Conservation (phyloP, 1,140 invertebrate species). For the Pygmarrhopalites habei region DNA sequence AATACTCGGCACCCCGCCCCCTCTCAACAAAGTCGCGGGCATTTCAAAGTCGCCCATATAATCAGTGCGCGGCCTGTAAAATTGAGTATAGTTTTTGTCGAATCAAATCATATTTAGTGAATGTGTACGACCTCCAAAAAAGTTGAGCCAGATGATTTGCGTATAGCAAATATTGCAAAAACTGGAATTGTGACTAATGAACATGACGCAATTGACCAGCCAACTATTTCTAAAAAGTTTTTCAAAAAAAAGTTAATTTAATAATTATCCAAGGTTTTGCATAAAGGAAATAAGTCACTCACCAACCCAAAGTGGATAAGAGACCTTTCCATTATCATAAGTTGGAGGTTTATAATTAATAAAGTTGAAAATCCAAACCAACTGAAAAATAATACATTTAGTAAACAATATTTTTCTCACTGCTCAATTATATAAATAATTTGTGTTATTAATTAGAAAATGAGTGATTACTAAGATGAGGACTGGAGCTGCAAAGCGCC, state of each 20-base stretch:
- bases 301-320: too few species aligned
- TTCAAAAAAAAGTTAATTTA: too few species aligned
- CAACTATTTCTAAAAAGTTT: slow-evolving; percentile 54
- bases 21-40: too few species aligned
- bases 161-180: slow-evolving; percentile 64
- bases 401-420: too few species aligned
- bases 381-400: slow-evolving; percentile 46
- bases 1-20: too few species aligned
- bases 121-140: slow-evolving; percentile 57
- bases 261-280: too few species aligned
- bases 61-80: too few species aligned
- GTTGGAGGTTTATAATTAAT: slow-evolving; percentile 76
- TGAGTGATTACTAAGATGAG: slow-evolving; percentile 70
- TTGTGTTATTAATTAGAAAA: too few species aligned
- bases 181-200: slow-evolving; percentile 79
- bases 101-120: background rate
- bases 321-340: slow-evolving; percentile 58
- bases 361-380: slow-evolving; percentile 77
- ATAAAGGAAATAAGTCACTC: too few species aligned
- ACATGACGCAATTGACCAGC: slow-evolving; percentile 75
- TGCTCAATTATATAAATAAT: too few species aligned
- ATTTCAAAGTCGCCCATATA: too few species aligned
- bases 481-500: slow-evolving; percentile 70
- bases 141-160: slow-evolving; percentile 60
- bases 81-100: too few species aligned